Evolutionary conservation across 1,140 invertebrate genomes (phyloP), one percentile per base, ranked within the genome.

Genomic region (Eumaeus atala): DNA sequence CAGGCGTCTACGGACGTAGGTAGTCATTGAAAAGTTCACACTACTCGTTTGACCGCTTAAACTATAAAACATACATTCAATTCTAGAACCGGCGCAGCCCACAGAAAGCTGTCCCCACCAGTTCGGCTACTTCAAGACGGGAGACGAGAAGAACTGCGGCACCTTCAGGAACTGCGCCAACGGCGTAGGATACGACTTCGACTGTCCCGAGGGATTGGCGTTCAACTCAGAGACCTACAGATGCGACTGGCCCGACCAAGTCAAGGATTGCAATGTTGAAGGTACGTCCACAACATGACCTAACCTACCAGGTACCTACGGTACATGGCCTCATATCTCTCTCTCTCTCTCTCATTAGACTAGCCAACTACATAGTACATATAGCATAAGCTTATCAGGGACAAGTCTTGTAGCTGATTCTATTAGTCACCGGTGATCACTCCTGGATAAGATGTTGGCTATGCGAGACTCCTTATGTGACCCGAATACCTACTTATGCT

Each of bases 211-310:
- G 76, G 96, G 96, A 14, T 84, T 97, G 11, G 95, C 95, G 6
- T 97, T 95, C 78, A 95, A 94, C 72, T 86, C 91, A 7, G 90
- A 92, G 47, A 91, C 84, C 2, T 94, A 95, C 65, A 90, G 92
- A 35, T 96, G 96, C 73, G 94, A 96, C 61, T 97, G 95, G 95
- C 94, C 94, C 0, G 95, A 96, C 85, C 90, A 93, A 63, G 94
- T 94, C 2, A 70, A 88, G 1, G 91, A 92, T 50, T 95, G 94
- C 67, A 92, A 95, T 72, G 92, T 92, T 48, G 93, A 95, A 90
- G 91, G 92, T 93, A 79, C 38, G 17, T 35, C 40, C 16, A 21
- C 16, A 12, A 17, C 9, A 35, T 17, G 17, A 47, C 42, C 9
- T 44, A 33, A 3, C 1, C 18, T 10, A 28, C 5, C 5, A 14